Conservation (phyloP, 2,113 vertebrate genomes). For the Lethenteron camtschaticum region DNA sequence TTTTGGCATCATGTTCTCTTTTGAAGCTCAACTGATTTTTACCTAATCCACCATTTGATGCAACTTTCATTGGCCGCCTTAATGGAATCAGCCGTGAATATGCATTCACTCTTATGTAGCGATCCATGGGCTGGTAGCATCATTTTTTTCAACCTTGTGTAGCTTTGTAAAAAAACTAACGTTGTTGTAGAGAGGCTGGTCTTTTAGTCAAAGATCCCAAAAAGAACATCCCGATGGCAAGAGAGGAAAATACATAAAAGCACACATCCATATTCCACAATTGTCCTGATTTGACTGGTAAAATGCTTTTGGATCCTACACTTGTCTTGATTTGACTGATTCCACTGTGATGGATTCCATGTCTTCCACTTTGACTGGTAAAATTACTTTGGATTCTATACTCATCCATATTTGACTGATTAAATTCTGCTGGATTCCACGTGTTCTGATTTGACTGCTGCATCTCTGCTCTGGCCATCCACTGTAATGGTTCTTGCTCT, state of each 20-base stretch:
- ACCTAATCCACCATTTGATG: no score
- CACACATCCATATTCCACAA: neutral
- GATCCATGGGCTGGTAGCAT: no score
- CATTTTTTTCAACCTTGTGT: no score
- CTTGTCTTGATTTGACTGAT: neutral
- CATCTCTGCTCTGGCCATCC: neutral
- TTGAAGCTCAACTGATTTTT: no score
- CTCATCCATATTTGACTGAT: neutral
- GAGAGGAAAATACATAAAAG: neutral
- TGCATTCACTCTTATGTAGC: no score
- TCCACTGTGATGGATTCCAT: neutral
- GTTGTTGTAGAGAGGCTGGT: no score
- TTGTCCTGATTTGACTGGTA: conserved; percentile 1
- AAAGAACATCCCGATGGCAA: no score
- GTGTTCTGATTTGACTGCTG: neutral
- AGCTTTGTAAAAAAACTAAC: no score
- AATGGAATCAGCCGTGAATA: no score
- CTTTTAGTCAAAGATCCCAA: no score
- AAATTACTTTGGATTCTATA: neutral
- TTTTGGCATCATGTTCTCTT: no score
- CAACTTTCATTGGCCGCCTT: no score
- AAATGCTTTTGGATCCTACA: neutral
- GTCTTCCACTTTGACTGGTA: neutral
- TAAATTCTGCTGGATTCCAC: neutral
- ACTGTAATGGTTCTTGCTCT: neutral